These are phyloP conservation scores for Mastacembelus armatus DNA, from an alignment of 2,797 vertebrate genomes.

Conservation along the genomic window DNA sequence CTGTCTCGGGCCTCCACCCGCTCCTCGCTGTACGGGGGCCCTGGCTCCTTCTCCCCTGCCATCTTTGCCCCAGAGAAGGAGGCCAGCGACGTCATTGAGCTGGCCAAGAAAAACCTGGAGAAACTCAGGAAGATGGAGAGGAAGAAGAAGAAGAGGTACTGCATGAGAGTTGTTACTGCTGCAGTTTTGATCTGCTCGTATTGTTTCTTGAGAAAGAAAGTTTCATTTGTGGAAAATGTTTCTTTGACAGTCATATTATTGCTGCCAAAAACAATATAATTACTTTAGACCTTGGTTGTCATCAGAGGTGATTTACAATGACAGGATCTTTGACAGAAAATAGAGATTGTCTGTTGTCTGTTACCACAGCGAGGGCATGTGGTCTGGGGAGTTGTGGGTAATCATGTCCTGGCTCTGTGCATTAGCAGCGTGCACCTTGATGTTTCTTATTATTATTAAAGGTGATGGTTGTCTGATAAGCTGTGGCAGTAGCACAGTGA, in stretches of 20 bases:
- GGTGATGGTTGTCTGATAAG: slow-evolving; percentile 26
- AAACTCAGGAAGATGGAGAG: slow-evolving; percentile 95
- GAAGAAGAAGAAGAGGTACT: slow-evolving; percentile 96
- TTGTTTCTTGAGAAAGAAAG: too few relatives aligned
- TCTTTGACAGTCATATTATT: too few relatives aligned
- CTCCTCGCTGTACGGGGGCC: slow-evolving; percentile 86
- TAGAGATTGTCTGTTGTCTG: slow-evolving; percentile 11
- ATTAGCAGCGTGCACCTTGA: slow-evolving; percentile 1
- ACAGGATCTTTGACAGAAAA: accelerated
- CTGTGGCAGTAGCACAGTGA: neutral
- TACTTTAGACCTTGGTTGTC: neutral
- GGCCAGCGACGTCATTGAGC: slow-evolving; percentile 92
- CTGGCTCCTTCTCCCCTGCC: slow-evolving; percentile 83
- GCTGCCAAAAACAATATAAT: neutral
- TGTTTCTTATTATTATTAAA: slow-evolving; percentile 27
- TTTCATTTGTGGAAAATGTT: too few relatives aligned
- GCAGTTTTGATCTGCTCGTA: neutral
- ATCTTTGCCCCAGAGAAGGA: slow-evolving; percentile 90
- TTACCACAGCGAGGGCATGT: slow-evolving; percentile 13
- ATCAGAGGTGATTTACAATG: accelerated
- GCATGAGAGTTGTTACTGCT: too few relatives aligned
- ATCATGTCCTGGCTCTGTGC: slow-evolving; percentile 36
- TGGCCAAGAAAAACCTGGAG: slow-evolving; percentile 96
- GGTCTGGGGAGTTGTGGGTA: slow-evolving; percentile 48
- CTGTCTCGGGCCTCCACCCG: slow-evolving; percentile 90